These are phyloP conservation scores for Drosophila birchii DNA, from an alignment of 2,888 invertebrate species.

Conservation along the genomic window DNA sequence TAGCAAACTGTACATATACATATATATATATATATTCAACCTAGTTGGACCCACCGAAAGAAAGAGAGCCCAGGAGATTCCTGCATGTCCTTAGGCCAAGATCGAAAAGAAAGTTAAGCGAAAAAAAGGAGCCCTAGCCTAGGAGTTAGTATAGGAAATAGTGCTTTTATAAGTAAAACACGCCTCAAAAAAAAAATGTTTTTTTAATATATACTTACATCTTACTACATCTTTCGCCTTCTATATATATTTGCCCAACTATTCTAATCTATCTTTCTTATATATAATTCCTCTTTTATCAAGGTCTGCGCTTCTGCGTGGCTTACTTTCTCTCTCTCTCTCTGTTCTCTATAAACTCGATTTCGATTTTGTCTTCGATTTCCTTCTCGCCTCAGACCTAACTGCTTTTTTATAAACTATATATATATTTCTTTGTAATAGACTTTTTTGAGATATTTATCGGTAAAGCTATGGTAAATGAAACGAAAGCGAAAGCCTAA, in stretches of 20 bases:
- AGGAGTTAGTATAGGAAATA: conserved; percentile 9
- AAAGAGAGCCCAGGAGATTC: conserved; percentile 19
- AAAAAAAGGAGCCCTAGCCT: neutral
- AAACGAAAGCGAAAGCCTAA: conserved; percentile 6
- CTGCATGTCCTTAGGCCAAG: conserved; percentile 21
- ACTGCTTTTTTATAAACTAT: conserved; percentile 21
- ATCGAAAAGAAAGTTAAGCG: neutral
- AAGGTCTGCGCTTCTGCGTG: conserved; percentile 35
- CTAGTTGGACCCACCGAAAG: conserved; percentile 35
- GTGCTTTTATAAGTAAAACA: conserved; percentile 12
- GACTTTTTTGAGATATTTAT: conserved; percentile 38
- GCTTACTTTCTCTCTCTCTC: conserved; percentile 17
- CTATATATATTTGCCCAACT: conserved; percentile 6
- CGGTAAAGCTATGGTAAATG: conserved; percentile 39
- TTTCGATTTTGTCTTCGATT: conserved; percentile 24
- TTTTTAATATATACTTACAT: too few relatives aligned
- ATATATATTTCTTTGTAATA: neutral
- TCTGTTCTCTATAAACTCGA: conserved; percentile 12
- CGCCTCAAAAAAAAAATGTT: neutral
- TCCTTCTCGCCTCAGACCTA: conserved; percentile 22
- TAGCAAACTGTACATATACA: conserved; percentile 46
- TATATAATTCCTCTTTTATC: conserved; percentile 11
- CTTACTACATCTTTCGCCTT: conserved; percentile 7
- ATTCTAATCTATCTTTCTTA: conserved; percentile 3
- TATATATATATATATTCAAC: conserved; percentile 12